Evolutionary conservation across 2,888 invertebrate genomes (phyloP), one percentile per base, ranked within the genome.

Genomic region (Caenorhabditis becei): DNA sequence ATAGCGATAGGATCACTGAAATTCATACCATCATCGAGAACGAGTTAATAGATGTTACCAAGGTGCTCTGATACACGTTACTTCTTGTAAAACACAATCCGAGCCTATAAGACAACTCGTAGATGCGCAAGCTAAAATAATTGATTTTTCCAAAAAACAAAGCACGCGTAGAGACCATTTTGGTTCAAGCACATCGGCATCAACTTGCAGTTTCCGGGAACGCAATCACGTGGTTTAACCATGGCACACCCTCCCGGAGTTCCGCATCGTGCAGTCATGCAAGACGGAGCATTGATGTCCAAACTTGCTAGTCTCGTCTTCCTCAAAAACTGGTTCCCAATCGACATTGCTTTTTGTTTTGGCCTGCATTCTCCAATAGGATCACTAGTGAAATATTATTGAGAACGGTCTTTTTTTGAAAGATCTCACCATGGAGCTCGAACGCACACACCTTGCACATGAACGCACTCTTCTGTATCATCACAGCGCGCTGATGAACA

Each of bases 221-320:
- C 28, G 49, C 77, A 77, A 14, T 32, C 23, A 20, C 20, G 32
- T n/a, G 70, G 78, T 16, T 24, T 23, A 2, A 71, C 54, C 78
- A 78, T 65, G 0, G 70, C 71, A 35, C 78, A 78, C 16, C 71
- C 77, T 8, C 51, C 77, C 11, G 63, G 28, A 20, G 77, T 77
- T 26, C 56, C 77, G 37, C 77, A 77, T 44, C 70, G 23, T 7
- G 59, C 70, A n/a, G 62, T 77, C 63, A 69, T 63, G 41, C 77
- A 77, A 16, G 28, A 41, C 32, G 77, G 69, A 20, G 37, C 61
- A 7, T 28, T 26, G 41, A 14, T n/a, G n/a, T n/a, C n/a, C n/a
- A n/a, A 16, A 41, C 3, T 14, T 5, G 41, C 41, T 16, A 41
- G 41, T 3, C 41, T 10, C 14, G n/a, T n/a, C n/a, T n/a, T n/a